These are phyloP conservation scores for Neogale vison DNA, from an alignment of 2,113 vertebrate species.

Conservation along the genomic window DNA sequence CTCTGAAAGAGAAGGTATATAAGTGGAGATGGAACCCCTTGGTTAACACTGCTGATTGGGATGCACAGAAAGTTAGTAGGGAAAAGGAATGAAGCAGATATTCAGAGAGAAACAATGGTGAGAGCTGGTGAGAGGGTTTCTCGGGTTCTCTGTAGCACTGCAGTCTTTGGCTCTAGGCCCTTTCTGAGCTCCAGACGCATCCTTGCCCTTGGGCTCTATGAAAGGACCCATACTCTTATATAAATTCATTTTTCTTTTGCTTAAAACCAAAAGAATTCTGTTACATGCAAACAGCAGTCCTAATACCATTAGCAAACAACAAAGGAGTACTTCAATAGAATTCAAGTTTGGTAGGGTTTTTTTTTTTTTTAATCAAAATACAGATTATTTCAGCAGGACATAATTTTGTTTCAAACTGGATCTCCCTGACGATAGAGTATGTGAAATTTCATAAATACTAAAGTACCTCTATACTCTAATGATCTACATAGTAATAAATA, in stretches of 20 bases:
- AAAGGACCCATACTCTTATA: not conserved
- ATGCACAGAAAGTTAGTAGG: not conserved
- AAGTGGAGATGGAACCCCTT: not conserved
- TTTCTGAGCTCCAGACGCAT: not conserved
- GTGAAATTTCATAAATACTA: slow-evolving; percentile 55
- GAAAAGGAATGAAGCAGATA: slow-evolving; percentile 15
- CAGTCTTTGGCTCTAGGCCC: not conserved
- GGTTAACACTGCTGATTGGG: not conserved
- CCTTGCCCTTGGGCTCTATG: not conserved
- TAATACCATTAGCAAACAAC: slow-evolving; percentile 24
- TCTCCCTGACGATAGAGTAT: slow-evolving; percentile 5
- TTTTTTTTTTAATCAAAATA: not conserved
- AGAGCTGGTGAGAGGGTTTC: not conserved
- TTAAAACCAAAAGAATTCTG: slow-evolving; percentile 8
- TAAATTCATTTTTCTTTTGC: slow-evolving; percentile 36
- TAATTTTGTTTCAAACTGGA: slow-evolving; percentile 42
- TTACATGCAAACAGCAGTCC: not conserved
- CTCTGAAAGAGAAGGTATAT: not conserved
- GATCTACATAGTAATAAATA: slow-evolving; percentile 9
- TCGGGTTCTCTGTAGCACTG: not conserved
- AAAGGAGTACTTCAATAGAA: not conserved
- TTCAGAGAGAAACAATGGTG: not conserved
- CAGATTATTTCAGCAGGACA: slow-evolving; percentile 16
- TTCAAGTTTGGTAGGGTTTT: not conserved
- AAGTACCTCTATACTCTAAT: slow-evolving; percentile 44